Conservation (phyloP, 23 tunicate species). For the Phallusia fumigata region DNA sequence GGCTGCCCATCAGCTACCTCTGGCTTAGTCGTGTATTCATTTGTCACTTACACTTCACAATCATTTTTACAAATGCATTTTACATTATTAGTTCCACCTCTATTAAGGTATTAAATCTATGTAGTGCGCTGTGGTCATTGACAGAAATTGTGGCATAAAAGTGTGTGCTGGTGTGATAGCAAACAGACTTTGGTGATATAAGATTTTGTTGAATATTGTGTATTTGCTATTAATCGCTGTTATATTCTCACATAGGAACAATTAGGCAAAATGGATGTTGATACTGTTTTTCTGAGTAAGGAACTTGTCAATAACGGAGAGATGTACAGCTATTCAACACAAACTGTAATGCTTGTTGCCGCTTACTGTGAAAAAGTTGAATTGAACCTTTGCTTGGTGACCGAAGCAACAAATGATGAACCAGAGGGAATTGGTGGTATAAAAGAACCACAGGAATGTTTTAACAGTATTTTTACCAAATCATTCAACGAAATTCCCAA, state of each 20-base stretch:
- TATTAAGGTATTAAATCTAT: too few species aligned
- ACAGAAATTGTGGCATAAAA: not conserved
- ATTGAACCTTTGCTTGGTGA: conserved; percentile 21
- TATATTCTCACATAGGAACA: not conserved
- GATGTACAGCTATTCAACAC: conserved; percentile 44
- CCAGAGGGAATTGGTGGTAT: conserved; percentile 10
- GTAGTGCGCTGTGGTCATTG: not conserved
- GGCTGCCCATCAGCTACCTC: conserved; percentile 92
- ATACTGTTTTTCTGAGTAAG: conserved; percentile 19
- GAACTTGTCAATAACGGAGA: not conserved
- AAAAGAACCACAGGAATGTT: conserved; percentile 21
- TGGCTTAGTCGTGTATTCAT: conserved; percentile 51
- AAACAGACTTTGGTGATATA: too few species aligned
- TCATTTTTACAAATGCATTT: not conserved
- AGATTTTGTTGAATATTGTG: not conserved
- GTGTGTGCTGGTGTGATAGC: too few species aligned
- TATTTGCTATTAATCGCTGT: not conserved
- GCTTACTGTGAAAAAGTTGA: conserved; percentile 27
- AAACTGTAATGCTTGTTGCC: conserved; percentile 31
- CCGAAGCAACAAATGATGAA: not conserved
- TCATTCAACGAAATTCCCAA: conserved; percentile 2
- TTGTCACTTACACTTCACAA: not conserved
- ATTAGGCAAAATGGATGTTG: not conserved
- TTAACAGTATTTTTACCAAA: not conserved
- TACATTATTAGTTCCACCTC: not conserved